Evolutionary conservation across 2,113 vertebrate species (phyloP).

Genomic region (Monarcha castaneiventris): DNA sequence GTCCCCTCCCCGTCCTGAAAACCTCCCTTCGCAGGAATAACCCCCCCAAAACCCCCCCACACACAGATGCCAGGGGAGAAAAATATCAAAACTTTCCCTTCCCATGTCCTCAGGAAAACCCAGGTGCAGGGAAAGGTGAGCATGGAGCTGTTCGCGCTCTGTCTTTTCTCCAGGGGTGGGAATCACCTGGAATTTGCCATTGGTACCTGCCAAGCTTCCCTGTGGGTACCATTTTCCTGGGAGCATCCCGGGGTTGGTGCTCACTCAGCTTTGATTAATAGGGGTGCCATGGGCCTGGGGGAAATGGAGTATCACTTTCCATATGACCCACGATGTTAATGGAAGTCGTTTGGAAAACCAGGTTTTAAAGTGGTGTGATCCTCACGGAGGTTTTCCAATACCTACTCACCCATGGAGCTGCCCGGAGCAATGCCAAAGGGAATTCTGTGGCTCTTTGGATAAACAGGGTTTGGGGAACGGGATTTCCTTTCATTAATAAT

Average conservation of each 20-base stretch:
- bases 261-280: background rate
- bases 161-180: background rate
- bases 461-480: background rate
- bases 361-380: background rate
- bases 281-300: background rate
- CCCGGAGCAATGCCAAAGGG: background rate
- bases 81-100: background rate
- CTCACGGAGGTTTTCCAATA: background rate
- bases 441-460: background rate
- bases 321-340: background rate
- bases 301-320: background rate
- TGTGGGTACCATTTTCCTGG: background rate
- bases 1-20: background rate
- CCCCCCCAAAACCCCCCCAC: fast-evolving
- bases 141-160: background rate
- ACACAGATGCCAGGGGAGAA: fast-evolving
- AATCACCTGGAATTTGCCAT: background rate
- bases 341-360: constrained; percentile 19
- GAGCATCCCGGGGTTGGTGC: background rate
- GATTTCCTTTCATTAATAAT: constrained; percentile 8
- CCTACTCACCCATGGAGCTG: background rate
- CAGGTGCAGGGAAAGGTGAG: background rate
- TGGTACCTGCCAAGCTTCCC: background rate
- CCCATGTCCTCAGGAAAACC: background rate
- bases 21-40: background rate